Evolutionary conservation across 2,113 vertebrate species (phyloP).

Genomic region (Microcebus jonahi): DNA sequence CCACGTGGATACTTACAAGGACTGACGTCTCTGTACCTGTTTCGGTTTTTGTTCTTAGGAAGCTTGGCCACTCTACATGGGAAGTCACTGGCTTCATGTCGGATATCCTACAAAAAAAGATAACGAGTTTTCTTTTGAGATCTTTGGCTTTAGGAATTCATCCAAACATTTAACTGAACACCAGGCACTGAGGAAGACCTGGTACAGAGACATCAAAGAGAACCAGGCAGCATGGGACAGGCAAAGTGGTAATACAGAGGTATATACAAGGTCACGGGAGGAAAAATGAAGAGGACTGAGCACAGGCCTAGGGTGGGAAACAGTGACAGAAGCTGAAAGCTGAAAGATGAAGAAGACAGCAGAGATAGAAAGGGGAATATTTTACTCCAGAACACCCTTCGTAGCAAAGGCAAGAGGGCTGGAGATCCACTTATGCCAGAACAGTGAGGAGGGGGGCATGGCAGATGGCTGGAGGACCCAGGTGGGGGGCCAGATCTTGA

Average conservation of each 20-base stretch:
- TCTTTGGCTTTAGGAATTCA: neutral
- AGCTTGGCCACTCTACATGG: conserved; percentile 96
- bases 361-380: rapidly evolving
- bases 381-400: neutral
- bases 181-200: neutral
- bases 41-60: conserved; percentile 96
- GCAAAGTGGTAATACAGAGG: neutral
- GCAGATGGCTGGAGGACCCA: neutral
- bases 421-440: neutral
- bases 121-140: conserved; percentile 54
- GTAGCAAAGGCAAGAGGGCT: neutral
- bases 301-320: neutral
- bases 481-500: neutral
- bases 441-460: neutral
- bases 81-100: conserved; percentile 96
- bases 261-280: neutral
- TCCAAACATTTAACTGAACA: neutral
- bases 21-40: conserved; percentile 99
- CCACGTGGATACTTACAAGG: conserved; percentile 92
- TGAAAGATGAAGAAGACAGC: rapidly evolving
- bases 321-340: neutral
- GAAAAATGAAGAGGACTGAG: neutral
- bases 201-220: neutral
- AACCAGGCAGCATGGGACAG: neutral
- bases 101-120: conserved; percentile 91